Percentiles rank a stretch among this genome's conserved stretches.
Evolutionary conservation across 1,140 invertebrate genomes (phyloP).

Genomic region (Hyles vespertilio): DNA sequence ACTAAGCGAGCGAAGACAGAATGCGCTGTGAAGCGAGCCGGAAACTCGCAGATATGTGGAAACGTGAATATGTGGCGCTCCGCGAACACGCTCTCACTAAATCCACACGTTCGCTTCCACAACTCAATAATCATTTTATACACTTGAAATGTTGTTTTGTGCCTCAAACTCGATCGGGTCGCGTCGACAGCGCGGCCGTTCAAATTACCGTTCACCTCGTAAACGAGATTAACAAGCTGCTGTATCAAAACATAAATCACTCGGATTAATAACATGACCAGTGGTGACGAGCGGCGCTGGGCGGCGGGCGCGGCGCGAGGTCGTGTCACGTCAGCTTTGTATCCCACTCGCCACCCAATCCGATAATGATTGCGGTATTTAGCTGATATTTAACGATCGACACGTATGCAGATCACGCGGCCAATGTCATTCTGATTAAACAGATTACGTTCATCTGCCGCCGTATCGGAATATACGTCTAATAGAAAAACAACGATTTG

Average conservation of each 20-base stretch:
- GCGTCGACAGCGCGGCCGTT: too few relatives aligned
- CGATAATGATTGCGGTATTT: conserved; percentile 7
- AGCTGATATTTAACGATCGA: conserved; percentile 7
- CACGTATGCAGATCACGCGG: neutral
- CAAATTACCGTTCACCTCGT: too few relatives aligned
- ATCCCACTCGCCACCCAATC: too few relatives aligned
- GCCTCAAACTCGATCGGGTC: neutral
- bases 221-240: conserved; percentile 6
- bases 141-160: conserved; percentile 7
- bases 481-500: conserved; percentile 22
- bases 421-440: neutral
- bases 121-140: conserved; percentile 9
- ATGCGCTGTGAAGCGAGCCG: conserved; percentile 24
- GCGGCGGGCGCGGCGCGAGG: neutral
- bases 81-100: conserved; percentile 10
- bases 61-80: too few relatives aligned
- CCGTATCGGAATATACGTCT: too few relatives aligned
- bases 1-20: conserved; percentile 24
- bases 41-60: conserved; percentile 39
- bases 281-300: too few relatives aligned
- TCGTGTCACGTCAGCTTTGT: neutral
- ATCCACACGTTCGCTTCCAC: conserved; percentile 14
- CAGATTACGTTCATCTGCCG: neutral
- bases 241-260: conserved; percentile 12
- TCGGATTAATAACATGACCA: conserved; percentile 21